Evolutionary conservation across 1,140 invertebrate species (phyloP).

Genomic region (Drosophila pallidifrons): DNA sequence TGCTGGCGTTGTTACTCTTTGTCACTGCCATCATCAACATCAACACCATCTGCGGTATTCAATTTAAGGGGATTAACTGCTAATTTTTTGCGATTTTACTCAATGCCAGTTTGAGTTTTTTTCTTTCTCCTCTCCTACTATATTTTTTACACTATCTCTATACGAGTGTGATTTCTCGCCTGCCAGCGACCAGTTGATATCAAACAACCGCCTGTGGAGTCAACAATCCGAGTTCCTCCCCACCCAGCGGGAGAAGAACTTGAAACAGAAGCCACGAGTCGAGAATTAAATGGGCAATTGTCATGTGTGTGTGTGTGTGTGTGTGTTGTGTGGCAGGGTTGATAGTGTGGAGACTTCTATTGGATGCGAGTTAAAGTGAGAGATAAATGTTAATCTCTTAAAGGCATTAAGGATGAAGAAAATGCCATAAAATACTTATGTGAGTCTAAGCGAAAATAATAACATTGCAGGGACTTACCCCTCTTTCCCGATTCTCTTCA

Average conservation of each 20-base stretch:
- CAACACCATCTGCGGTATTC: conserved; percentile 83
- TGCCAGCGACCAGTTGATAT: conserved; percentile 36
- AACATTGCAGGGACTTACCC: too few species aligned
- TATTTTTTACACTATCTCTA: conserved; percentile 17
- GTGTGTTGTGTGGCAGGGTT: neutral
- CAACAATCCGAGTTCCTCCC: conserved; percentile 21
- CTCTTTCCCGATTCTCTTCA: too few species aligned
- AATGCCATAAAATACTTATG: too few species aligned
- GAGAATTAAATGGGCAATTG: conserved; percentile 41
- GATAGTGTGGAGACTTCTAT: neutral
- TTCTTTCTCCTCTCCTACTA: conserved; percentile 17
- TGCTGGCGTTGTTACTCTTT: conserved; percentile 42
- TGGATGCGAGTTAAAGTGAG: neutral
- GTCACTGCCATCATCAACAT: conserved; percentile 56
- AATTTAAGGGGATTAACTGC: conserved; percentile 85
- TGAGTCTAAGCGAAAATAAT: too few species aligned
- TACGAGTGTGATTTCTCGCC: conserved; percentile 39
- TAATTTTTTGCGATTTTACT: conserved; percentile 83
- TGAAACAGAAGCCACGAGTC: conserved; percentile 36
- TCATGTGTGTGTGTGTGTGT: neutral
- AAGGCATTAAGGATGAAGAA: too few species aligned
- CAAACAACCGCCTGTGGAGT: conserved; percentile 69
- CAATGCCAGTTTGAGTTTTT: conserved; percentile 71
- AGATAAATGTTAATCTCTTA: too few species aligned
- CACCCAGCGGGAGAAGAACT: conserved; percentile 2